Base-by-base conservation (phyloP, 2,888 invertebrate species). In the Meandrusa payeni region DNA sequence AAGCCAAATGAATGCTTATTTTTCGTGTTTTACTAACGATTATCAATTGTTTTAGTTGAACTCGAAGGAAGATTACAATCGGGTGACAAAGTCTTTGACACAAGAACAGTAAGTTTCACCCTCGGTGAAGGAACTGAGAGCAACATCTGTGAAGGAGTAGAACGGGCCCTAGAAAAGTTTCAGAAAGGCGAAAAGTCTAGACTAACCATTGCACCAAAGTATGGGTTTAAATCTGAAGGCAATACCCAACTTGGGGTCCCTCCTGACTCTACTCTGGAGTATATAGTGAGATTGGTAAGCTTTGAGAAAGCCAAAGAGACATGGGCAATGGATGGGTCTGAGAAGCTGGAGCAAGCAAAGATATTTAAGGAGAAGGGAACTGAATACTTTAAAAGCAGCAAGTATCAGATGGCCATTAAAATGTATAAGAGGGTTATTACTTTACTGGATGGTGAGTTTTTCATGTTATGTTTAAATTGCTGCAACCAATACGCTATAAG, bases 351-450 rank as follows among this genome's bases (percentile, higher is more conserved):
- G 43, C 94, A 95, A 64, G 92, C 95, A 0, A 92, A 93, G 69
- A 82, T 94, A 6, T 93, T 92, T 51, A 99, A 99, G 78, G 94
- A 95, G 48, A 97, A 95, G 67, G 99, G 98, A 29, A 98, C 97
- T 0, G 90, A 91, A 32, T 97, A 95, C 71, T 97, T 97, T 65
- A 97, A 96, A 75, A 89, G 89, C 0, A 91, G 89, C 44, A 96
- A 97, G 70, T 93, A 90, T 58, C 77, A 86, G 40, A 61, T 96
- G 54, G 98, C 99, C 0, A 87, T 93, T 32, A 95, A 95, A 71
- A 94, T 97, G 90, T 98, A 98, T 72, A 92, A 93, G 57, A 93
- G 94, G 67, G 91, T 96, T 20, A 76, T 91, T 4, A 81, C 91
- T 0, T 91, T 90, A 54, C 65, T 96, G 45, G 91, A 74, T 39